A percentile compares a stretch with the other conserved stretches of the same genome.
These are phyloP conservation scores for Andrena bucephala DNA, from an alignment of 2,888 invertebrate species.

Conservation along the genomic window DNA sequence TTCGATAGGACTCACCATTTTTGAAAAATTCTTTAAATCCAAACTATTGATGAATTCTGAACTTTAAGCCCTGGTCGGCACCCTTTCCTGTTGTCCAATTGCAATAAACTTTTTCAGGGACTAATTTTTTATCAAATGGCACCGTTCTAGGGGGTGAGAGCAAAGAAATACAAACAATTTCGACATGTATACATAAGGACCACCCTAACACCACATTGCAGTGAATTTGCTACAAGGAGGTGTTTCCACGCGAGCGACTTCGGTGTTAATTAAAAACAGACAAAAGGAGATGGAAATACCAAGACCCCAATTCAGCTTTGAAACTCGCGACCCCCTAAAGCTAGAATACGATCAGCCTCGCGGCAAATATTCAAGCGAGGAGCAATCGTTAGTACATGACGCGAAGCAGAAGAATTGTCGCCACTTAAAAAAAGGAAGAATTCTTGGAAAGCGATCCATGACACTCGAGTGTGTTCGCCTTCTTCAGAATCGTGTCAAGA, in stretches of 20 bases:
- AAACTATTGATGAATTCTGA: too few species aligned
- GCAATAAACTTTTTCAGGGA: too few species aligned
- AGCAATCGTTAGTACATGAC: background rate
- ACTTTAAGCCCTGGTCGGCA: too few species aligned
- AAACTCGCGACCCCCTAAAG: background rate
- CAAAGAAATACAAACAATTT: too few species aligned
- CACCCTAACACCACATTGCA: background rate
- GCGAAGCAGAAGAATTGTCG: background rate
- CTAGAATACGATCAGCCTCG: background rate
- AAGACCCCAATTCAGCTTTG: background rate
- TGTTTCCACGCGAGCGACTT: background rate
- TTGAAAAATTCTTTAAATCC: too few species aligned
- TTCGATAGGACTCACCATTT: too few species aligned
- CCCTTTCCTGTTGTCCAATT: too few species aligned
- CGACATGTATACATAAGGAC: too few species aligned
- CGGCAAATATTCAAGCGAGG: background rate
- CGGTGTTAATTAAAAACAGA: background rate
- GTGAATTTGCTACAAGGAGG: background rate
- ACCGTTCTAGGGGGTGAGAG: too few species aligned
- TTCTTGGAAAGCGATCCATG: background rate
- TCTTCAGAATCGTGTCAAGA: constrained; percentile 43
- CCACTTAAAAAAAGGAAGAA: background rate
- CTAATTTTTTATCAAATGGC: too few species aligned
- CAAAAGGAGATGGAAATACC: background rate
- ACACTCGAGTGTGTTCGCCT: constrained; percentile 1